phyloP scores from a whole-genome alignment of 2,888 invertebrate genomes.

The Tetragonisca angustula region DNA sequence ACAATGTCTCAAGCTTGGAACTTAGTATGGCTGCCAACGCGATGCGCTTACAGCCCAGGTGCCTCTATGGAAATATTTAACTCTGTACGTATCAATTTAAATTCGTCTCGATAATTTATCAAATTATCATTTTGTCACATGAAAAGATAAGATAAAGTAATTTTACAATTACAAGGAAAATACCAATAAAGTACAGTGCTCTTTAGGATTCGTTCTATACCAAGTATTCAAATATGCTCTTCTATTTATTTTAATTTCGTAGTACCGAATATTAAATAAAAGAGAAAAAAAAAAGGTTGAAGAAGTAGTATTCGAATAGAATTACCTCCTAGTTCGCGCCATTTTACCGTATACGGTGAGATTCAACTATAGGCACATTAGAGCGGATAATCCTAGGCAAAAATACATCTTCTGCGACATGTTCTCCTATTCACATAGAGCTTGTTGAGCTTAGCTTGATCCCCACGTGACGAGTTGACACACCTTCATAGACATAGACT shows the following conservation, averaged over 20 bases:
- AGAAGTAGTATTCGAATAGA: neutral
- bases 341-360: neutral
- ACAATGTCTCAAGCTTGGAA: conserved; percentile 88
- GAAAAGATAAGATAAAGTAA: neutral
- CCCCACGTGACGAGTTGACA: conserved; percentile 77
- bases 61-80: conserved; percentile 88
- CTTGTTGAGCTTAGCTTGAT: conserved; percentile 81
- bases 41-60: conserved; percentile 89
- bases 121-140: neutral
- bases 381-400: conserved; percentile 78
- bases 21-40: conserved; percentile 89
- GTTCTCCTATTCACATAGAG: conserved; percentile 76
- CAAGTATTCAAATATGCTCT: neutral
- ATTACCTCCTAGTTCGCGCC: neutral
- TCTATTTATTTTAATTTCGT: neutral
- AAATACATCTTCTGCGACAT: conserved; percentile 70
- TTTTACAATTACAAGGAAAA: neutral
- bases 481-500: conserved; percentile 64
- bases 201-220: no score
- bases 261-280: neutral
- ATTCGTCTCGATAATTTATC: neutral
- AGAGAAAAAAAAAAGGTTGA: neutral
- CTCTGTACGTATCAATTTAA: conserved; percentile 77
- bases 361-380: conserved; percentile 62
- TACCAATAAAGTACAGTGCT: no score